Conservation (phyloP, 2,888 invertebrate genomes). For the Atrina japonica region DNA sequence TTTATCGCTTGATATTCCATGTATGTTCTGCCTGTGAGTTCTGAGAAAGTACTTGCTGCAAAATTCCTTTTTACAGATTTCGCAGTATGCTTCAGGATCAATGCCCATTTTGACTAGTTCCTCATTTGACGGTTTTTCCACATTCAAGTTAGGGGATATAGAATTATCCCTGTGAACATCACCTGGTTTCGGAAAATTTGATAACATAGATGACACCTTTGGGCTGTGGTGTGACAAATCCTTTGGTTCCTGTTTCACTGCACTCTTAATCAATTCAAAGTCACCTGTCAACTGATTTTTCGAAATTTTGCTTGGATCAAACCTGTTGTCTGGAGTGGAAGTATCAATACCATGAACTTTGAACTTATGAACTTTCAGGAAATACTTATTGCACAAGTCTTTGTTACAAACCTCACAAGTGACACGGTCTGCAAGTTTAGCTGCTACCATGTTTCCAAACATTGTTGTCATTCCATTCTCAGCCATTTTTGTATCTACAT, state of each 20-base stretch:
- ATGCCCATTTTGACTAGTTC: slow-evolving; percentile 79
- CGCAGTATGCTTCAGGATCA: slow-evolving; percentile 80
- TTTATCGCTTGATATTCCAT: slow-evolving; percentile 88
- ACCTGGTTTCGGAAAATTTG: slow-evolving; percentile 36
- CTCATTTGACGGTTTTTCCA: slow-evolving; percentile 69
- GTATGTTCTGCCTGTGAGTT: slow-evolving; percentile 98
- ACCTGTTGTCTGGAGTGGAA: slow-evolving; percentile 44
- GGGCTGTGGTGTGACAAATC: slow-evolving; percentile 44
- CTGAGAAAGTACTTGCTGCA: slow-evolving; percentile 98
- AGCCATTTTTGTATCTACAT: slow-evolving; percentile 56
- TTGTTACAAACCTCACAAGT: slow-evolving; percentile 97
- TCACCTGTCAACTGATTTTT: slow-evolving; percentile 35
- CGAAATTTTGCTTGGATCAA: slow-evolving; percentile 28
- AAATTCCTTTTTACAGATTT: slow-evolving; percentile 96
- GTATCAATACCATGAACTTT: slow-evolving; percentile 88
- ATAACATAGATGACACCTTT: slow-evolving; percentile 30
- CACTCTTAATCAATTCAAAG: slow-evolving; percentile 36
- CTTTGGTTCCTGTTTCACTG: slow-evolving; percentile 51
- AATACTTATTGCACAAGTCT: slow-evolving; percentile 99
- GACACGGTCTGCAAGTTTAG: slow-evolving; percentile 79
- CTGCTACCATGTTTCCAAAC: slow-evolving; percentile 80
- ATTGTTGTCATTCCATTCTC: slow-evolving; percentile 70
- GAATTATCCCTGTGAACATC: slow-evolving; percentile 41
- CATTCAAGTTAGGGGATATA: slow-evolving; percentile 41
- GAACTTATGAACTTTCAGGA: slow-evolving; percentile 99